These are phyloP conservation scores for Oncorhynchus masou DNA, from an alignment of 2,113 vertebrate genomes.

Conservation along the genomic window DNA sequence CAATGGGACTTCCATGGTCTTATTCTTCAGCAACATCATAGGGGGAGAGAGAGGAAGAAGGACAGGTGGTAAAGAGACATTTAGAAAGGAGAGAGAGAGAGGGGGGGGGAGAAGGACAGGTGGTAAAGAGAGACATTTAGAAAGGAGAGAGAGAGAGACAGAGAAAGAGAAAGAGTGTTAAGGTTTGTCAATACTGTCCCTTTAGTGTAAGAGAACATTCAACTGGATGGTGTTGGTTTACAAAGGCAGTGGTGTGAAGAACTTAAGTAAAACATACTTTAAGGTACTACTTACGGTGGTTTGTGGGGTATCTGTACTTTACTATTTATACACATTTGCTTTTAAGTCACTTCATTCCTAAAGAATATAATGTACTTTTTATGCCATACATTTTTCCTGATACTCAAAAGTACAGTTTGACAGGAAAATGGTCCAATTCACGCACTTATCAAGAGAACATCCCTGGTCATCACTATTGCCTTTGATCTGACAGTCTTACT, in stretches of 20 bases:
- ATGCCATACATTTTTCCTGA: too few relatives aligned
- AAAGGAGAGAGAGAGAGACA: not conserved
- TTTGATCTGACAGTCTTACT: too few relatives aligned
- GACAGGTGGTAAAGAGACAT: not conserved
- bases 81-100: not conserved
- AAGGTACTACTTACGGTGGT: too few relatives aligned
- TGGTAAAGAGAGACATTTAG: conserved; percentile 3
- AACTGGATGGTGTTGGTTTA: not conserved
- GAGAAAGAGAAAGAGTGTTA: not conserved
- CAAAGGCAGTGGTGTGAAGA: not conserved
- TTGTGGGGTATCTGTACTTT: too few relatives aligned
- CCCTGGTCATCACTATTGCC: too few relatives aligned
- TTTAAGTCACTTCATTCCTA: too few relatives aligned
- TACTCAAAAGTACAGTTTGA: too few relatives aligned
- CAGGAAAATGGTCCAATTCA: too few relatives aligned
- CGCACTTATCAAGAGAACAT: too few relatives aligned
- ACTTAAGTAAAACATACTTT: too few relatives aligned
- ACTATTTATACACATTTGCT: too few relatives aligned
- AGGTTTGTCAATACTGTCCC: not conserved
- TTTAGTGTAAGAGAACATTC: not conserved
- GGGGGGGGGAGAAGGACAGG: not conserved
- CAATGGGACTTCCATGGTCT: conserved; percentile 44
- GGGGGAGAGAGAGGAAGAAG: conserved; percentile 19
- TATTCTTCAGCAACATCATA: conserved; percentile 38
- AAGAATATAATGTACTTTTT: too few relatives aligned